Percentiles rank a stretch among this genome's conserved stretches.
These are phyloP conservation scores for Melanotaenia boesemani DNA, from an alignment of 2,797 vertebrate species.

Conservation along the genomic window DNA sequence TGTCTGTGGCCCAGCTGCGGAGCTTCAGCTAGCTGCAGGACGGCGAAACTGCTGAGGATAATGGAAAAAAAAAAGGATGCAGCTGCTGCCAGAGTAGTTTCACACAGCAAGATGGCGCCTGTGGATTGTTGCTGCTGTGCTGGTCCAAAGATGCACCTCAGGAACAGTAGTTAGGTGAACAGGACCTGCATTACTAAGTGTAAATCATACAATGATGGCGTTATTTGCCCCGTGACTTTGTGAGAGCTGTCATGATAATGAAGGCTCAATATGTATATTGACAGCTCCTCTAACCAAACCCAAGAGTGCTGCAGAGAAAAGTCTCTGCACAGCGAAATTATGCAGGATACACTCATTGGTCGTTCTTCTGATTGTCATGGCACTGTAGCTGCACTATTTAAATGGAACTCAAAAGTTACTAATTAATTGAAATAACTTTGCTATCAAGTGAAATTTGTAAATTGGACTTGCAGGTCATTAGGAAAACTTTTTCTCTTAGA, in stretches of 20 bases:
- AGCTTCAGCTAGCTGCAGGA: conserved; percentile 25
- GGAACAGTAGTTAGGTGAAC: conserved; percentile 17
- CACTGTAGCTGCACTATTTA: background rate
- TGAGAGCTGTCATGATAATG: background rate
- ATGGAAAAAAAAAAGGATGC: conserved; percentile 53
- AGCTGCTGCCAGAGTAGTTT: conserved; percentile 61
- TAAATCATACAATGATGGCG: background rate
- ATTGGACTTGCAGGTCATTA: background rate
- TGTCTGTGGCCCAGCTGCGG: conserved; percentile 16
- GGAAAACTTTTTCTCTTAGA: background rate
- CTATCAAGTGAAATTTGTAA: background rate
- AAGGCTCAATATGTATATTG: background rate
- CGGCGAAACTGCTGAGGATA: conserved; percentile 52
- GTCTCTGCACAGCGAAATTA: conserved; percentile 3
- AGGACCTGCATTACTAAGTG: background rate
- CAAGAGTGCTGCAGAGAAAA: conserved; percentile 33
- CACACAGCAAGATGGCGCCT: conserved; percentile 79
- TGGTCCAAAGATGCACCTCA: conserved; percentile 35
- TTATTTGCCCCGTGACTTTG: background rate
- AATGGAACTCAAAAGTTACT: background rate
- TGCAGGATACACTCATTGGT: background rate
- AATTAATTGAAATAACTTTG: background rate
- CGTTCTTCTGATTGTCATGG: background rate
- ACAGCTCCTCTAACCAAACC: background rate
- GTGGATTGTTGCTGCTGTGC: conserved; percentile 31